These are phyloP conservation scores for Habroteleia sp. DNA, from an alignment of 2,888 invertebrate species.

Conservation along the genomic window DNA sequence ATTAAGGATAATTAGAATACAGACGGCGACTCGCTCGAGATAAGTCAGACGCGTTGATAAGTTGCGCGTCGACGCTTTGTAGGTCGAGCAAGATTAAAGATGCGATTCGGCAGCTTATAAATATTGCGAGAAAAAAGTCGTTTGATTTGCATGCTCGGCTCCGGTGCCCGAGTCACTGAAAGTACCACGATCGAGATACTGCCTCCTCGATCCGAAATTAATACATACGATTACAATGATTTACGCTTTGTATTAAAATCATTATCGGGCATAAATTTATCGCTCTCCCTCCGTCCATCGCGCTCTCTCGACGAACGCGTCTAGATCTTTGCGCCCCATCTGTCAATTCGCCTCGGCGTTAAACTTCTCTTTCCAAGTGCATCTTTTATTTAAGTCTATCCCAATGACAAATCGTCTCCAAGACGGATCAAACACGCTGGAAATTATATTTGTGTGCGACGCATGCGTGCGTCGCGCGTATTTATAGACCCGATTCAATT, in stretches of 20 bases:
- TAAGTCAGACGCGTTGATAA: conserved; percentile 49
- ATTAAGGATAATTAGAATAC: conserved; percentile 63
- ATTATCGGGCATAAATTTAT: conserved; percentile 29
- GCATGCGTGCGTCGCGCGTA: too few species aligned
- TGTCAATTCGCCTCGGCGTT: conserved; percentile 4
- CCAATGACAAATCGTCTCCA: too few species aligned
- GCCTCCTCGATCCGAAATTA: conserved; percentile 20
- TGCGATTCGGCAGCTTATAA: conserved; percentile 50
- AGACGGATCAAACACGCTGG: too few species aligned
- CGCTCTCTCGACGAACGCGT: conserved; percentile 13
- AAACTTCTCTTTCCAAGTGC: too few species aligned
- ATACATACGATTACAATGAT: conserved; percentile 33
- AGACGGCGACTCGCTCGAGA: conserved; percentile 49
- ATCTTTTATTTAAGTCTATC: too few species aligned
- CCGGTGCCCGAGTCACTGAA: conserved; percentile 34
- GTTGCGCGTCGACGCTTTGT: conserved; percentile 43
- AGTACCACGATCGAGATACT: conserved; percentile 15
- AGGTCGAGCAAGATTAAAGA: conserved; percentile 56
- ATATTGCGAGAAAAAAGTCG: conserved; percentile 29
- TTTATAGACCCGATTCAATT: too few species aligned
- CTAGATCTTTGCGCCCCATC: not conserved
- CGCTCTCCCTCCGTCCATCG: too few species aligned
- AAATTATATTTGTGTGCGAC: too few species aligned
- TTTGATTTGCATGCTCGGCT: conserved; percentile 37
- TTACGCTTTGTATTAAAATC: conserved; percentile 36